Conservation (phyloP, 1,140 invertebrate genomes). For the Hetaerina americana region DNA sequence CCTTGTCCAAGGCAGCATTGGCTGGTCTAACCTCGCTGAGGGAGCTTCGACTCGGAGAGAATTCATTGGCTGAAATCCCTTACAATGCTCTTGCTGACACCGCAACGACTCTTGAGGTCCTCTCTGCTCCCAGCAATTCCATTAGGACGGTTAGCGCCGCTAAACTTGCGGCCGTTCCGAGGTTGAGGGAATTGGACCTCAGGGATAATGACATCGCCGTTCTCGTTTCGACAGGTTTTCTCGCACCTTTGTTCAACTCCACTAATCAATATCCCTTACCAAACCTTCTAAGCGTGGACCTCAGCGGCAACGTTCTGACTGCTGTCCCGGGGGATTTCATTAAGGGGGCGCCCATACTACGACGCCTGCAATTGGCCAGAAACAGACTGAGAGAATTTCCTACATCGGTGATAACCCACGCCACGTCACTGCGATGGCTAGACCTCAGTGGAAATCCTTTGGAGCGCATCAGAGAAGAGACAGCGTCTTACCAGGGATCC, state of each 20-base stretch:
- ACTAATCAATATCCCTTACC: slow-evolving; percentile 53
- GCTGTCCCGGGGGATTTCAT: slow-evolving; percentile 73
- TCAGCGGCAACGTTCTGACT: slow-evolving; percentile 59
- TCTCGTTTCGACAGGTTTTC: background rate
- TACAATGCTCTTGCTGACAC: slow-evolving; percentile 60
- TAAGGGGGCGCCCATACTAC: slow-evolving; percentile 49
- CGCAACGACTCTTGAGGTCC: slow-evolving; percentile 25
- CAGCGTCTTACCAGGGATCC: slow-evolving; percentile 32
- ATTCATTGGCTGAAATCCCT: slow-evolving; percentile 57
- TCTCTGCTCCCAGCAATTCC: slow-evolving; percentile 51
- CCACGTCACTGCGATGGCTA: slow-evolving; percentile 55
- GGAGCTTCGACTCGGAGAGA: slow-evolving; percentile 58
- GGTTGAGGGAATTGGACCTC: slow-evolving; percentile 58
- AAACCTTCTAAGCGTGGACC: slow-evolving; percentile 43
- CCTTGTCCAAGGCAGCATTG: slow-evolving; percentile 52
- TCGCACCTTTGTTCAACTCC: slow-evolving; percentile 41
- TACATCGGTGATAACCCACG: slow-evolving; percentile 56
- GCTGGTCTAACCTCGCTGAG: slow-evolving; percentile 52
- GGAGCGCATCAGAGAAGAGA: slow-evolving; percentile 49
- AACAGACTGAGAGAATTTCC: slow-evolving; percentile 75
- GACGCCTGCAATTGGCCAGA: slow-evolving; percentile 60
- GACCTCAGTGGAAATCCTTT: slow-evolving; percentile 74
- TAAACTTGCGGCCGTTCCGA: slow-evolving; percentile 54
- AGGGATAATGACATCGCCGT: slow-evolving; percentile 55
- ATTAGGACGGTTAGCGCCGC: slow-evolving; percentile 58